Conservation (phyloP, 92 coral and sea anemone genomes). For the Palythoa caribaeorum region DNA sequence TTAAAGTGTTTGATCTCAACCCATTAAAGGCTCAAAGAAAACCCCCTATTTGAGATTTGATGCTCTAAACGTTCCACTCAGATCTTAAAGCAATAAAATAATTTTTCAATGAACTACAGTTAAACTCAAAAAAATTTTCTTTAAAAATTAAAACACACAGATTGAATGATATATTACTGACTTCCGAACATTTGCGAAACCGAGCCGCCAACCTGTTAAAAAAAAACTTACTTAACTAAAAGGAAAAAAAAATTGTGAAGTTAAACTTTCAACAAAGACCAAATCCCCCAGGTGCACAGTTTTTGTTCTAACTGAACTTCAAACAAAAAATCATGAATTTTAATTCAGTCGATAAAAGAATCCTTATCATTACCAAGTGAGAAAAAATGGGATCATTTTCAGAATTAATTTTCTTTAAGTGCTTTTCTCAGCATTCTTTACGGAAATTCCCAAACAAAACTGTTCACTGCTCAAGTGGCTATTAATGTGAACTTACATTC, state of each 20-base stretch:
- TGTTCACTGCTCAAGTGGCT: constrained; percentile 28
- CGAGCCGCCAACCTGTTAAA: constrained; percentile 40
- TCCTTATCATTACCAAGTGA: constrained; percentile 22
- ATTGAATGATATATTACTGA: constrained; percentile 15
- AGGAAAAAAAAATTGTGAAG: constrained; percentile 34
- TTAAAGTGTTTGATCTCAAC: not conserved
- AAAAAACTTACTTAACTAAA: constrained; percentile 19
- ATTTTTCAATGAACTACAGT: not conserved
- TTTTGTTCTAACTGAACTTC: constrained; percentile 39
- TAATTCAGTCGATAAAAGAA: constrained; percentile 38
- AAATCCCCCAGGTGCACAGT: constrained; percentile 47
- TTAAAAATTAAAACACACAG: constrained; percentile 31
- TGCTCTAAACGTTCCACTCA: not conserved
- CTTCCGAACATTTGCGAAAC: constrained; percentile 17
- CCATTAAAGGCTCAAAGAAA: not conserved
- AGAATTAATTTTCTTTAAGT: constrained; percentile 41
- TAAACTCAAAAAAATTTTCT: not conserved
- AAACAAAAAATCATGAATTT: constrained; percentile 46
- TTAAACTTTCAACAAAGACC: constrained; percentile 36
- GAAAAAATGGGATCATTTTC: constrained; percentile 46
- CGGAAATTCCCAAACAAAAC: constrained; percentile 48
- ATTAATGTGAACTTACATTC: constrained; percentile 33
- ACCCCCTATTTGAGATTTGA: not conserved
- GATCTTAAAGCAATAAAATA: not conserved
- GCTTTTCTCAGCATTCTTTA: constrained; percentile 21